Evolutionary conservation across 2,888 invertebrate species (phyloP).

Genomic region (Acanthoscelides obtectus): DNA sequence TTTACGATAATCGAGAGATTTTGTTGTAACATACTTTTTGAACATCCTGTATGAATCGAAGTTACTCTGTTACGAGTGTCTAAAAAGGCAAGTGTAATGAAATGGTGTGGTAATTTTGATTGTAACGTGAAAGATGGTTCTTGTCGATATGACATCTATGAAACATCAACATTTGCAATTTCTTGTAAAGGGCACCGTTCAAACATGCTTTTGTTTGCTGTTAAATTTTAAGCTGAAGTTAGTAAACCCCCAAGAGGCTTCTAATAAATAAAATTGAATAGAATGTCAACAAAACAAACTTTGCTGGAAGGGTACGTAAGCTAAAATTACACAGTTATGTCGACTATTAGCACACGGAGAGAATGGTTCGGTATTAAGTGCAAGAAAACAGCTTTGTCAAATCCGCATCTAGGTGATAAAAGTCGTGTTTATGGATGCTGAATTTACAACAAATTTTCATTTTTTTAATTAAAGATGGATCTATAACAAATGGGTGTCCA

Average conservation of each 20-base stretch:
- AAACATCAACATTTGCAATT: too few species aligned
- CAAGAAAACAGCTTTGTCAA: background rate
- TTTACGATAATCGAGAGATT: too few species aligned
- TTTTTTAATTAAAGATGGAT: too few species aligned
- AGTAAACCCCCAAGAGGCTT: slow-evolving; percentile 40
- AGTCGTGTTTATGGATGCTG: background rate
- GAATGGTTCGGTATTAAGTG: background rate
- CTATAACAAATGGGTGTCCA: too few species aligned
- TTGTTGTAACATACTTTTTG: too few species aligned
- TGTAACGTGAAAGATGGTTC: too few species aligned
- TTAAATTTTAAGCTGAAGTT: slow-evolving; percentile 27
- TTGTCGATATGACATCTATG: too few species aligned
- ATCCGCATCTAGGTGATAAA: background rate
- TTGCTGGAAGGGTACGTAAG: slow-evolving; percentile 47
- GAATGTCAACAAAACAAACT: slow-evolving; percentile 32
- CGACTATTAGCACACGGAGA: slow-evolving; percentile 7
- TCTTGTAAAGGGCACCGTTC: background rate
- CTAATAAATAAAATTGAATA: slow-evolving; percentile 20
- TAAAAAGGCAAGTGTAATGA: too few species aligned
- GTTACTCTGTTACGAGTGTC: too few species aligned
- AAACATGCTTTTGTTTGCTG: slow-evolving; percentile 25
- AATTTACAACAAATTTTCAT: too few species aligned
- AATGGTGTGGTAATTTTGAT: too few species aligned
- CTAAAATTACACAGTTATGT: slow-evolving; percentile 31
- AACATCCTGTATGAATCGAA: too few species aligned